Base-by-base conservation (phyloP, 1,140 invertebrate genomes). In the Orius insidiosus region DNA sequence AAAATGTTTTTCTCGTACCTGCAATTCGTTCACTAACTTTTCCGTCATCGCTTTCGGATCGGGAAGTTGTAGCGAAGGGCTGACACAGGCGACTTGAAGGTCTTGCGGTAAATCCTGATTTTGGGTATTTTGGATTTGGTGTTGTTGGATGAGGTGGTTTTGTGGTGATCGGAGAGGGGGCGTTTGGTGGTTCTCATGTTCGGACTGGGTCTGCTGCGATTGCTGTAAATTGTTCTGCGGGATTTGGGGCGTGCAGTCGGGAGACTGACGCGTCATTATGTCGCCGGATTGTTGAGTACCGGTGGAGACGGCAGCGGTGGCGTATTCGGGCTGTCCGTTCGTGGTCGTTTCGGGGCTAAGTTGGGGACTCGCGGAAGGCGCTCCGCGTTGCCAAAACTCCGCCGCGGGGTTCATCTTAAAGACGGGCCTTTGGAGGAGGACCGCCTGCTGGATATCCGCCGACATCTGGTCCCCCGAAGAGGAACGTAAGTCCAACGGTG, bases 331-430 rank as follows among this genome's bases (percentile, higher is more conserved):
- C 32, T 48, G 46, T 32, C 30, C 52, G 24, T 42, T 33, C 45
- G 33, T 30, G 48, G 32, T 44, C 48, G 14, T 32, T 52, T 10
- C 31, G 46, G 43, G 47, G 11, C 47, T 44, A 11, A 34, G n/a
- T 13, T 33, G 37, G 16, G 41, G 41, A 15, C 41, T 43, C 31
- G 53, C 37, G 43, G 54, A 39, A 39, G 49, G 49, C 18, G 52
- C 46, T 30, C 53, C 53, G 13, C 55, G 39, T 14, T 56, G 53
- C 57, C 57, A 58, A 34, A 55, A 56, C 35, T 58, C 57, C 5
- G 53, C 46, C 8, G 53, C 45, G 24, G 57, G 55, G 47, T 58
- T 58, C 57, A 58, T 58, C 46, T 58, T 58, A 53, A 58, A 58
- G 41, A 58, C 57, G 11, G 57, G 57, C 47, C 57, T 46, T 47